Evolutionary conservation across 2,888 invertebrate species (phyloP), one percentile per base, ranked within the genome.

Genomic region (Diloba caeruleocephala): DNA sequence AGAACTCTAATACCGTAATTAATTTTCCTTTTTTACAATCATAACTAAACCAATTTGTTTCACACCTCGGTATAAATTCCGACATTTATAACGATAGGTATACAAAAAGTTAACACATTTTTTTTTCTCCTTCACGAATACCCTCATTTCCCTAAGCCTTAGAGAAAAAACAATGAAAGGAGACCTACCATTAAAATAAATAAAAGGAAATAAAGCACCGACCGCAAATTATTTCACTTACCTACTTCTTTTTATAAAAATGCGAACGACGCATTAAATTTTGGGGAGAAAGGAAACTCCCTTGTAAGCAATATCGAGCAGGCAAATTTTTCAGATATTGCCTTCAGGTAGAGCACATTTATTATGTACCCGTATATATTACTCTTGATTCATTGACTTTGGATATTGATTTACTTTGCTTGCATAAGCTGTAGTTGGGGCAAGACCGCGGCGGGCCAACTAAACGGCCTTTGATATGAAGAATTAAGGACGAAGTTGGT

Each of bases 341-440:
- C 92, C 89, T 93, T 91, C 93, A 93, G 93, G 93, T 93, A 93
- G 93, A 88, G 91, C 91, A 92, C 93, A 93, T 93, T 93, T 93
- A 93, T 93, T 93, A 93, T 93, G 92, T 93, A 93, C 93, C 93
- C 93, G 92, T 92, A 93, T 93, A 93, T 93, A 93, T 93, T 93
- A 92, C 92, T 92, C 92, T 88, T 93, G 93, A 93, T 93, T 93
- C 93, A 93, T 92, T 93, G 93, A 93, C 92, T 92, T 93, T 90
- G 84, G 83, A 91, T 93, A 93, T 93, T 93, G 93, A 93, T 93
- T 93, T 93, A 93, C 90, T 92, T 91, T 91, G 88, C 90, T 89
- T 89, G 88, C 91, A 92, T 89, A 90, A 90, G 88, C 87, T 90
- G 85, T 91, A 92, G 90, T 89, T 85, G 78, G 85, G 51, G 71